phyloP scores from a whole-genome alignment of 2,797 vertebrate genomes.

The Rhabdophis nuchalis region DNA sequence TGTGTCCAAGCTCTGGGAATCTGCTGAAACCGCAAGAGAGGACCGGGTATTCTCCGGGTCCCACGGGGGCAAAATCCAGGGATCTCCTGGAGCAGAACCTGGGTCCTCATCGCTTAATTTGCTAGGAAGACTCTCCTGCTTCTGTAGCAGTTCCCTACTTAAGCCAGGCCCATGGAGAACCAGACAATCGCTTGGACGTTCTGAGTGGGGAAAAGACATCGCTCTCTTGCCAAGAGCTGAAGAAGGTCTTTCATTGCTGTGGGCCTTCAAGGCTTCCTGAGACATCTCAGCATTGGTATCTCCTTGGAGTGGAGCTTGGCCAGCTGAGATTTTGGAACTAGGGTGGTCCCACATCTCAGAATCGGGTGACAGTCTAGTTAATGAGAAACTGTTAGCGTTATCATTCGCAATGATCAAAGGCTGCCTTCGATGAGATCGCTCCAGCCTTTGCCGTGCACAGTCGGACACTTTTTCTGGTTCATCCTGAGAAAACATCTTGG shows the following conservation, averaged over 20 bases:
- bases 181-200: slow-evolving; percentile 2
- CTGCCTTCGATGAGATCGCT: slow-evolving; percentile 32
- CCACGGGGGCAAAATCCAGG: neutral
- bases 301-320: neutral
- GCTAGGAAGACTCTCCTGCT: rapidly evolving
- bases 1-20: neutral
- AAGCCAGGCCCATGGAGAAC: slow-evolving; percentile 12
- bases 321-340: slow-evolving; percentile 46
- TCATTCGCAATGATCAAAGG: slow-evolving; percentile 50
- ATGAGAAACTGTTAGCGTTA: slow-evolving; percentile 31
- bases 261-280: rapidly evolving
- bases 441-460: slow-evolving; percentile 53
- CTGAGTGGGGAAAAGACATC: neutral
- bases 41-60: neutral
- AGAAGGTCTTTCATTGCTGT: neutral
- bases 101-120: neutral
- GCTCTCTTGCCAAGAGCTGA: neutral
- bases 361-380: slow-evolving; percentile 30
- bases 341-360: slow-evolving; percentile 53
- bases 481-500: slow-evolving; percentile 77
- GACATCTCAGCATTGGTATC: neutral
- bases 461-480: slow-evolving; percentile 69
- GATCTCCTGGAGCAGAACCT: neutral
- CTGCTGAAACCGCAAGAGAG: rapidly evolving
- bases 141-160: neutral